A percentile compares a stretch with the other conserved stretches of the same genome.
phyloP scores from a whole-genome alignment of 2,113 vertebrate genomes.

The Corythoichthys intestinalis region DNA sequence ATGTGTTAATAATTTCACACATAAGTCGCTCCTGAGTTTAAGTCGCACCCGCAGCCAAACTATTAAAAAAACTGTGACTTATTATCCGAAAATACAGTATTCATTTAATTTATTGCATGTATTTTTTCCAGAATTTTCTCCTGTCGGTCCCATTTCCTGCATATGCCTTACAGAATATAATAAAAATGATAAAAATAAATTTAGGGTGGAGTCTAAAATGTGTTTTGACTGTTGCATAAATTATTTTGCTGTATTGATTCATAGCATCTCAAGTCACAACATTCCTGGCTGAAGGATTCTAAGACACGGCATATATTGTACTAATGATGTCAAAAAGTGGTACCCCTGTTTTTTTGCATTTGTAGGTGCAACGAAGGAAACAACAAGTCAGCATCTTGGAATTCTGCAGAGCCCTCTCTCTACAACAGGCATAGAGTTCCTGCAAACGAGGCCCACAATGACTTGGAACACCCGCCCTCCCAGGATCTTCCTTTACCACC shows the following conservation, averaged over 20 bases:
- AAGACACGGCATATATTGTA: not conserved
- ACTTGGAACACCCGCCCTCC: conserved; percentile 68
- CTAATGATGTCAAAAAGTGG: not conserved
- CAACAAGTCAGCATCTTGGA: conserved; percentile 82
- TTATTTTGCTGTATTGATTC: not conserved
- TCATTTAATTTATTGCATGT: not conserved
- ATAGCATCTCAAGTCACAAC: not conserved
- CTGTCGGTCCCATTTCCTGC: not conserved
- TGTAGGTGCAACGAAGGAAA: conserved; percentile 81
- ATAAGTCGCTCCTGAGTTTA: too few relatives aligned
- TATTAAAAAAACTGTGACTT: too few relatives aligned
- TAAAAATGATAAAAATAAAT: not conserved
- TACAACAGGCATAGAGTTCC: conserved; percentile 75
- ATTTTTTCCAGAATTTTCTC: not conserved
- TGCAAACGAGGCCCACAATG: conserved; percentile 75
- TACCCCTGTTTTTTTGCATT: conserved; percentile 12
- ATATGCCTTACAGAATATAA: not conserved
- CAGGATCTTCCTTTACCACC: conserved; percentile 72
- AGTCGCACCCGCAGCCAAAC: too few relatives aligned
- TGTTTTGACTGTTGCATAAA: not conserved
- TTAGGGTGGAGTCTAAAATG: not conserved
- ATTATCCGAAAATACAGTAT: too few relatives aligned
- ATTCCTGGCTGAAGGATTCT: not conserved
- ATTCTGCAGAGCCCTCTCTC: conserved; percentile 72
- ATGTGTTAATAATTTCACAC: too few relatives aligned